Conservation (phyloP, 2,797 vertebrate species). For the Urocyon cinereoargenteus region DNA sequence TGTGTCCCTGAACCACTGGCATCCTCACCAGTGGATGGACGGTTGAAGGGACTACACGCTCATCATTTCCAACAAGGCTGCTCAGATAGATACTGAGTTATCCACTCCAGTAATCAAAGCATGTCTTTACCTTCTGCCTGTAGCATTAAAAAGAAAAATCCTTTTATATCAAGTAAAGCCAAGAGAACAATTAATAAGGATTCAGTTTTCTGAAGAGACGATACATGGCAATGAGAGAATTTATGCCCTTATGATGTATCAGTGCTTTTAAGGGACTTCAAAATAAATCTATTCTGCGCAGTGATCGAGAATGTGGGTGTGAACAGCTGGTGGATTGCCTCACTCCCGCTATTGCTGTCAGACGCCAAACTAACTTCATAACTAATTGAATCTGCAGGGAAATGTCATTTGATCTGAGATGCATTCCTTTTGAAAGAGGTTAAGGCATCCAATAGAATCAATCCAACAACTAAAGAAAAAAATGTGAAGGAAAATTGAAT, state of each 20-base stretch:
- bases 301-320: neutral
- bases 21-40: neutral
- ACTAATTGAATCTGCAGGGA: constrained; percentile 51
- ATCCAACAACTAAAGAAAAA: neutral
- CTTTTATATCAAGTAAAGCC: neutral
- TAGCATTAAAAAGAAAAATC: neutral
- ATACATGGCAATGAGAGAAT: neutral
- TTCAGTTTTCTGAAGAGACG: neutral
- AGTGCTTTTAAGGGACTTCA: neutral
- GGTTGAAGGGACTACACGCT: neutral
- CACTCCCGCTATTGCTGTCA: neutral
- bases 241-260: neutral
- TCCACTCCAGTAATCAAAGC: neutral
- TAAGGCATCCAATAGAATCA: neutral
- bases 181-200: constrained; percentile 9
- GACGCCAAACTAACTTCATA: neutral
- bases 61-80: neutral
- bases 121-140: neutral
- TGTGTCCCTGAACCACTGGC: neutral
- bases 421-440: neutral
- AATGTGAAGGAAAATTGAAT: neutral
- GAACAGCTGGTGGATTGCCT: neutral
- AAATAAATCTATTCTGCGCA: neutral
- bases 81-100: neutral
- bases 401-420: neutral